Percentiles rank a stretch among this genome's conserved stretches.
These are phyloP conservation scores for Strix occidentalis DNA, from an alignment of 2,797 vertebrate genomes.

Conservation along the genomic window DNA sequence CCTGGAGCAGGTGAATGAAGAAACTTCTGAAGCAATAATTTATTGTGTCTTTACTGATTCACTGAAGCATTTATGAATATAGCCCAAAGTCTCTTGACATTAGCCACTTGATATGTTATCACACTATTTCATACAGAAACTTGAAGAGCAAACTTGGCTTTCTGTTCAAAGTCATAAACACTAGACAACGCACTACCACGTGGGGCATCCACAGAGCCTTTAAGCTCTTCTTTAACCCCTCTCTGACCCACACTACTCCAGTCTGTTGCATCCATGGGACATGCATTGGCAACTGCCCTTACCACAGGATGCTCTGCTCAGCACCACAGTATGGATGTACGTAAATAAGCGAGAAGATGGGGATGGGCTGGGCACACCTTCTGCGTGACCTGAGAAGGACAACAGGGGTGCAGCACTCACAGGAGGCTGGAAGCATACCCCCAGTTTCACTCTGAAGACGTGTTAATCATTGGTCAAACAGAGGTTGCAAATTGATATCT, in stretches of 20 bases:
- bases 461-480: neutral
- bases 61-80: constrained; percentile 48
- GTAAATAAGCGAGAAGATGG: neutral
- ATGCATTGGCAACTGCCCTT: neutral
- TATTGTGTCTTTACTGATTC: constrained; percentile 39
- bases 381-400: neutral
- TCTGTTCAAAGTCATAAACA: constrained; percentile 2
- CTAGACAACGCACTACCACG: neutral
- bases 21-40: constrained; percentile 61
- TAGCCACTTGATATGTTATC: constrained; percentile 25
- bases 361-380: neutral
- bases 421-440: neutral
- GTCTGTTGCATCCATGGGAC: neutral
- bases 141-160: neutral
- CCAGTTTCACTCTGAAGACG: neutral
- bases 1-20: constrained; percentile 46
- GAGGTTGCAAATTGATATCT: neutral
- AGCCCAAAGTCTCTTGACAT: constrained; percentile 46
- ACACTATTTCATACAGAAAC: constrained; percentile 26
- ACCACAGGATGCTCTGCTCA: neutral
- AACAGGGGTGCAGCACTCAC: neutral
- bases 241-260: fast-evolving
- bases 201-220: neutral
- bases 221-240: neutral
- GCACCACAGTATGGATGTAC: neutral